Evolutionary conservation across 2,888 invertebrate genomes (phyloP), one percentile per base, ranked within the genome.

Genomic region (Pristionchus fissidentatus): DNA sequence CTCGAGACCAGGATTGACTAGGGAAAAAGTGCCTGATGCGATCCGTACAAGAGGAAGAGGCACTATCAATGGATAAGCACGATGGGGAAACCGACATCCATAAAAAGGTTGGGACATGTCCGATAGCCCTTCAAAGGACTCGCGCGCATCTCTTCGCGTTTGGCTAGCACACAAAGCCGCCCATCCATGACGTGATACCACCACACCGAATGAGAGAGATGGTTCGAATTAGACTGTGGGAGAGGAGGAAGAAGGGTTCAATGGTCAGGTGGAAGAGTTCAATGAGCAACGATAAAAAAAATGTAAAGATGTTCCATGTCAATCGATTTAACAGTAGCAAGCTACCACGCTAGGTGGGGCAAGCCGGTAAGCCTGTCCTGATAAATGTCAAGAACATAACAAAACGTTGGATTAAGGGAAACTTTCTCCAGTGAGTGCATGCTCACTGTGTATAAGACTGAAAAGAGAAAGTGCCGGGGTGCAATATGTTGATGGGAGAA

Each of bases 181-280:
- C 43, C n/a, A 43, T 43, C 70, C 70, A 35, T 8, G 70, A 26
- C 70, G 13, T 70, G 70, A 70, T 70, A 41, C 41, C 43, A 70
- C 41, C 41, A 41, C n/a, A 43, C n/a, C n/a, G n/a, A n/a, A n/a
- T n/a, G 57, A 5, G 32, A 60, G 60, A 19, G 32, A 32, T 3
- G 60, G 70, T 43, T 70, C 70, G 70, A 41, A 70, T 70, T 70
- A 70, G 70, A 70, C 70, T 38, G 70, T 43, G 26, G 43, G 43
- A n/a, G 19, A 10, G 38, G 38, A 41, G 32, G 32, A 35, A 0
- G 22, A 35, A 38, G n/a, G n/a, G 70, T n/a, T 70, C 70, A 70
- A 41, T 70, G 43, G 43, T 70, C n/a, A 43, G 70, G 70, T 70
- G 41, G 26, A 26, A 35, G 19, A 29, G 29, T 10, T 4, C 35